Evolutionary conservation across 1,140 invertebrate species (phyloP).

Genomic region (Orchesella cincta): DNA sequence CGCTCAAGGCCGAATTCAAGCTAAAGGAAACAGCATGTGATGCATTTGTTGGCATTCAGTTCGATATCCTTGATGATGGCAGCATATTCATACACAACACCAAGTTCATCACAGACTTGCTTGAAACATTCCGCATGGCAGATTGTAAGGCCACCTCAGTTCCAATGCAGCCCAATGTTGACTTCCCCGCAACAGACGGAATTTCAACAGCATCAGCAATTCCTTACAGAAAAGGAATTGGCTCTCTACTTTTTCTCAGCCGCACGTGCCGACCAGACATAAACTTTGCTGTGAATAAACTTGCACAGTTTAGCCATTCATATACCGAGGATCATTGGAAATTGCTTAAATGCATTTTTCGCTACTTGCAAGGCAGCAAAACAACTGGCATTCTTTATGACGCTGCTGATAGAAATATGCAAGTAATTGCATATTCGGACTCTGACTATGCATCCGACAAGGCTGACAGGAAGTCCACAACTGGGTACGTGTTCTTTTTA

Average conservation of each 20-base stretch:
- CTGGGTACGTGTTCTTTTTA: constrained; percentile 52
- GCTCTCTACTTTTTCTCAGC: constrained; percentile 34
- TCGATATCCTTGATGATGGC: constrained; percentile 52
- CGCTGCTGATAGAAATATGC: not conserved
- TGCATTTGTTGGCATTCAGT: constrained; percentile 54
- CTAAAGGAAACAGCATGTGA: constrained; percentile 53
- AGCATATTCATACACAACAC: constrained; percentile 41
- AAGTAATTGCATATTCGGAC: constrained; percentile 32
- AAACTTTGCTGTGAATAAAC: constrained; percentile 37
- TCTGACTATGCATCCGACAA: constrained; percentile 49
- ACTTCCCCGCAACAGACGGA: not conserved
- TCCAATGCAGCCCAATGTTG: constrained; percentile 34
- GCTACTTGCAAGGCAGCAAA: constrained; percentile 48
- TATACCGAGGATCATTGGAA: constrained; percentile 46
- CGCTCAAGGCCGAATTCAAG: constrained; percentile 55
- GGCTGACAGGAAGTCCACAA: constrained; percentile 47
- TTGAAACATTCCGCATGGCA: constrained; percentile 37
- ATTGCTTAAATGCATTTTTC: constrained; percentile 50
- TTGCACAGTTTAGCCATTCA: constrained; percentile 42
- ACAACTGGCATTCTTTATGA: constrained; percentile 42
- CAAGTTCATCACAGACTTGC: constrained; percentile 13
- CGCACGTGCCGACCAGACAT: constrained; percentile 34
- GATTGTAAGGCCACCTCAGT: constrained; percentile 31
- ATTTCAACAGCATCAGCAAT: not conserved
- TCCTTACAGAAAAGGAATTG: constrained; percentile 39